Conservation (phyloP, 37 sponge, comb jelly and placozoan genomes). For the Beroe ovata region DNA sequence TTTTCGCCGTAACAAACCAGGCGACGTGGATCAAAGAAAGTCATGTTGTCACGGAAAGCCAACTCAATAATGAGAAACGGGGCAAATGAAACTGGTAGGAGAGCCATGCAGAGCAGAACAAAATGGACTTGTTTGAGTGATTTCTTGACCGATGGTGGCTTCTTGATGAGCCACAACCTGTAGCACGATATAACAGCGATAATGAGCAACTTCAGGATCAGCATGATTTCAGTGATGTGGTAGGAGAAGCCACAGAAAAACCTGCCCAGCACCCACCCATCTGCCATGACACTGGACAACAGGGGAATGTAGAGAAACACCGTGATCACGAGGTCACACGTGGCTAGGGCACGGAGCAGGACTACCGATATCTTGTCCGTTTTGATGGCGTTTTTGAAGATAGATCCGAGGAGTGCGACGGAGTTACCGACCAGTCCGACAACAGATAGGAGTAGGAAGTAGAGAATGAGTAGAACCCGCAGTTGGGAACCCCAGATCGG, state of each 20-base stretch:
- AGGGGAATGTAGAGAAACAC: constrained; percentile 51
- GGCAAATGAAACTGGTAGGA: background rate
- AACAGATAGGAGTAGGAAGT: background rate
- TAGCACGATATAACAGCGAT: constrained; percentile 43
- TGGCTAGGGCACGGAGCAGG: constrained; percentile 3
- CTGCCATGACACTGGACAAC: background rate
- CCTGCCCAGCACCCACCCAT: constrained; percentile 12
- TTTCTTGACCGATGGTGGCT: constrained; percentile 37
- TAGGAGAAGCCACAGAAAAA: constrained; percentile 13
- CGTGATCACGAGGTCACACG: background rate
- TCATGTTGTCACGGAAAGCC: background rate
- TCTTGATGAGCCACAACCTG: constrained; percentile 28
- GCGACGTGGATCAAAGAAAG: constrained; percentile 7
- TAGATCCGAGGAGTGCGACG: constrained; percentile 39
- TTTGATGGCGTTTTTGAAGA: constrained; percentile 60
- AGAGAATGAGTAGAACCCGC: background rate
- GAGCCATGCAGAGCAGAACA: background rate
- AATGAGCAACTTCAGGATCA: background rate
- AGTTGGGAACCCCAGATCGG: background rate
- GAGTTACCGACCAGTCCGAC: constrained; percentile 20
- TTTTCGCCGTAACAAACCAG: constrained; percentile 35
- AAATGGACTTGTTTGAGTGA: background rate
- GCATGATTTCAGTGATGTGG: constrained; percentile 7
- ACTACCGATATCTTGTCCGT: constrained; percentile 54
- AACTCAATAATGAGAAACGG: background rate